Conservation (phyloP, 1,140 invertebrate species). For the Stegodyphus dumicola region DNA sequence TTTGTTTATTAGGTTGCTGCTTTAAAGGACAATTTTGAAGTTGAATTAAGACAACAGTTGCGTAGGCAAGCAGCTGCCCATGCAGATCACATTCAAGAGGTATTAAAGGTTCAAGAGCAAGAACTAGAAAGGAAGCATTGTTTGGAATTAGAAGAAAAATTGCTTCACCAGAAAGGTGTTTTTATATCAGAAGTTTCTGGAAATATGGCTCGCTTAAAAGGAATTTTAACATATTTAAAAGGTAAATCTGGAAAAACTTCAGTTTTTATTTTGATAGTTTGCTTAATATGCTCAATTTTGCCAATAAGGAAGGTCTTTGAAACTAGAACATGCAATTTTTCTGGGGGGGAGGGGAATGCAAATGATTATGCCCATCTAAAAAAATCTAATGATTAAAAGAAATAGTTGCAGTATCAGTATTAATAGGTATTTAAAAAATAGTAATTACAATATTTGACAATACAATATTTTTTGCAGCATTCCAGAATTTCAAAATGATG, state of each 20-base stretch:
- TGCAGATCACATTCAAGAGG: conserved; percentile 80
- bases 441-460: too few species aligned
- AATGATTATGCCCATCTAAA: too few species aligned
- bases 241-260: conserved; percentile 67
- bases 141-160: conserved; percentile 75
- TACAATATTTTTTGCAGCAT: too few species aligned
- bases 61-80: conserved; percentile 85
- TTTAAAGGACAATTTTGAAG: conserved; percentile 77
- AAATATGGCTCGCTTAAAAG: conserved; percentile 84
- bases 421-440: too few species aligned
- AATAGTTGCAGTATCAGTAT: too few species aligned
- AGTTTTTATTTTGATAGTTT: not conserved
- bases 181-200: conserved; percentile 82
- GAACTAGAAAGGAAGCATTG: conserved; percentile 77
- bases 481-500: too few species aligned
- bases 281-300: too few species aligned
- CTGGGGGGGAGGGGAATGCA: too few species aligned
- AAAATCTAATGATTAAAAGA: too few species aligned
- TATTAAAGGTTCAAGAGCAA: conserved; percentile 77
- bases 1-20: conserved; percentile 65
- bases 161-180: conserved; percentile 76
- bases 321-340: too few species aligned
- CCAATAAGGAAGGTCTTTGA: too few species aligned
- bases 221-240: conserved; percentile 88
- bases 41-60: conserved; percentile 80